phyloP scores from a whole-genome alignment of 1,140 invertebrate species.

The Acromyrmex echinatior region DNA sequence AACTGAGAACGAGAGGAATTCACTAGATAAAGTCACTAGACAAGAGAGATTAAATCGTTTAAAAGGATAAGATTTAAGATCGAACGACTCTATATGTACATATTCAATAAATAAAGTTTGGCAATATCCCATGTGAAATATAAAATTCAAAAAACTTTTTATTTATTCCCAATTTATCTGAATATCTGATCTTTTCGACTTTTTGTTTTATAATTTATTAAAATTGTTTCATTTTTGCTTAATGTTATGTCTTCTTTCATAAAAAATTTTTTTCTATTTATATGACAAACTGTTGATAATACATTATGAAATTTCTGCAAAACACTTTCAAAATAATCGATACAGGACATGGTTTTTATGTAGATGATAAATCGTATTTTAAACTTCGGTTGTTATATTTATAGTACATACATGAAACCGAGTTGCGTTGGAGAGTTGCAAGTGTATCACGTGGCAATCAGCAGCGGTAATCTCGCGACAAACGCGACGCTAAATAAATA shows the following conservation, averaged over 20 bases:
- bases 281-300: background rate
- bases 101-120: background rate
- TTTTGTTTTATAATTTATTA: background rate
- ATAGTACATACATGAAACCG: background rate
- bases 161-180: background rate
- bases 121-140: background rate
- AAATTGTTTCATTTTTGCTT: background rate
- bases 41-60: background rate
- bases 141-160: background rate
- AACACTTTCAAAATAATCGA: background rate
- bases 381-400: background rate
- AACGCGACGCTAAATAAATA: slow-evolving; percentile 1
- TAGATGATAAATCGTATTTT: background rate
- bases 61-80: background rate
- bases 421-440: background rate
- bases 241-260: background rate
- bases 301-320: background rate
- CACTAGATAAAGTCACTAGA: background rate
- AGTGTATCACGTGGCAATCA: slow-evolving; percentile 4
- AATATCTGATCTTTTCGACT: background rate
- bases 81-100: background rate
- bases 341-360: background rate
- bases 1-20: background rate
- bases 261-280: background rate
- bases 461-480: background rate